Evolutionary conservation across 1,140 invertebrate genomes (phyloP).

Genomic region (Drosophila sturtevanti): DNA sequence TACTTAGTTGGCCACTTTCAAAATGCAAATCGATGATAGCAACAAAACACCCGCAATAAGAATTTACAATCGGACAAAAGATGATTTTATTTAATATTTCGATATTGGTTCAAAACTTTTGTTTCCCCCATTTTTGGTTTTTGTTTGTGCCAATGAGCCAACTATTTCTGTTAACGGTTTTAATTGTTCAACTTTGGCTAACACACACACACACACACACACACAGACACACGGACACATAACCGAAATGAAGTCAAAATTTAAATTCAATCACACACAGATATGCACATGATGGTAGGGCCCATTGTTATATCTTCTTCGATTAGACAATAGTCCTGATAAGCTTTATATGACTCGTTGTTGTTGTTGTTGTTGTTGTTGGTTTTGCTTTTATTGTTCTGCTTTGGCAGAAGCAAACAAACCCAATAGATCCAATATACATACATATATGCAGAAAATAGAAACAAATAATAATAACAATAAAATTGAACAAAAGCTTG

Average conservation of each 20-base stretch:
- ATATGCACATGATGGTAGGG: background rate
- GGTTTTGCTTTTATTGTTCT: slow-evolving; percentile 47
- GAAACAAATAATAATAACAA: slow-evolving; percentile 63
- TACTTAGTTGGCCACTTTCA: slow-evolving; percentile 15
- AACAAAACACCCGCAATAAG: slow-evolving; percentile 12
- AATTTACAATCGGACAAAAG: slow-evolving; percentile 8
- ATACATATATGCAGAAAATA: background rate
- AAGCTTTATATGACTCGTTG: background rate
- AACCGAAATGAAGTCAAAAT: no score
- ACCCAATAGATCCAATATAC: background rate
- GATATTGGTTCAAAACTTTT: background rate
- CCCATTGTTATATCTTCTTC: slow-evolving; percentile 65
- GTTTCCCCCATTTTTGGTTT: slow-evolving; percentile 4
- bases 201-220: background rate
- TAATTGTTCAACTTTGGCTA: slow-evolving; percentile 43
- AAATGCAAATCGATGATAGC: slow-evolving; percentile 1
- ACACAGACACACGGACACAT: no score
- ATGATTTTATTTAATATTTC: background rate
- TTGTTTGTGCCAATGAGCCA: slow-evolving; percentile 24
- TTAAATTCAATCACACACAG: background rate
- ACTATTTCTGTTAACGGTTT: slow-evolving; percentile 68
- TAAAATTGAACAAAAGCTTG: slow-evolving; percentile 66
- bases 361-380: background rate
- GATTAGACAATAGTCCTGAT: slow-evolving; percentile 74
- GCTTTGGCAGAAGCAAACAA: slow-evolving; percentile 6